phyloP scores from a whole-genome alignment of 2,888 invertebrate genomes.

The Drosophila rubida region DNA sequence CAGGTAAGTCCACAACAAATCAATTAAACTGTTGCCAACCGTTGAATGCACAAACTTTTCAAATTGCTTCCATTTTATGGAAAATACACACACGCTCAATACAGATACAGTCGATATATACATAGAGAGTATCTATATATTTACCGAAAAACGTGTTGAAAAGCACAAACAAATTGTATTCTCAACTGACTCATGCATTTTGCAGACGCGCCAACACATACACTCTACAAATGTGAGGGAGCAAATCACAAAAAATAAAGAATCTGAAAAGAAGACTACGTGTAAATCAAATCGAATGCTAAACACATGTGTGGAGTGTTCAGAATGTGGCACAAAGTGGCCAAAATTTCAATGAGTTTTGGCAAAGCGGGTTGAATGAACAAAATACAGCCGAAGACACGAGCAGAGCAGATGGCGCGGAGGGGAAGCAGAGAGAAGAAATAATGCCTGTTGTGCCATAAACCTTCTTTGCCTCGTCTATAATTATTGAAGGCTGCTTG shows the following conservation, averaged over 20 bases:
- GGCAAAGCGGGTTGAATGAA: slow-evolving; percentile 52
- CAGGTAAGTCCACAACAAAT: slow-evolving; percentile 51
- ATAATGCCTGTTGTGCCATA: slow-evolving; percentile 38
- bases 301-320: slow-evolving; percentile 69
- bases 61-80: slow-evolving; percentile 36
- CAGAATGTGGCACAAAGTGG: slow-evolving; percentile 58
- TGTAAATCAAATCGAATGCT: slow-evolving; percentile 73
- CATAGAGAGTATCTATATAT: neutral
- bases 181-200: slow-evolving; percentile 58
- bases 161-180: slow-evolving; percentile 56
- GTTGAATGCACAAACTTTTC: slow-evolving; percentile 22
- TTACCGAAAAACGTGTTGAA: slow-evolving; percentile 63
- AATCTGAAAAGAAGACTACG: slow-evolving; percentile 22
- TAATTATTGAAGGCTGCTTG: slow-evolving; percentile 56
- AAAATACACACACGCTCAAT: slow-evolving; percentile 11
- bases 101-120: neutral
- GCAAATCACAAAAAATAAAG: slow-evolving; percentile 7
- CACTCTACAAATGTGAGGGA: neutral
- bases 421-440: neutral
- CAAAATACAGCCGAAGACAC: slow-evolving; percentile 13
- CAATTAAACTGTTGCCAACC: slow-evolving; percentile 43
- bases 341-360: slow-evolving; percentile 62
- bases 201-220: slow-evolving; percentile 33
- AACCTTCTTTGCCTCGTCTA: slow-evolving; percentile 44
- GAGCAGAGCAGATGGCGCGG: neutral